Conservation (phyloP, 2,113 vertebrate species). For the Meles meles region DNA sequence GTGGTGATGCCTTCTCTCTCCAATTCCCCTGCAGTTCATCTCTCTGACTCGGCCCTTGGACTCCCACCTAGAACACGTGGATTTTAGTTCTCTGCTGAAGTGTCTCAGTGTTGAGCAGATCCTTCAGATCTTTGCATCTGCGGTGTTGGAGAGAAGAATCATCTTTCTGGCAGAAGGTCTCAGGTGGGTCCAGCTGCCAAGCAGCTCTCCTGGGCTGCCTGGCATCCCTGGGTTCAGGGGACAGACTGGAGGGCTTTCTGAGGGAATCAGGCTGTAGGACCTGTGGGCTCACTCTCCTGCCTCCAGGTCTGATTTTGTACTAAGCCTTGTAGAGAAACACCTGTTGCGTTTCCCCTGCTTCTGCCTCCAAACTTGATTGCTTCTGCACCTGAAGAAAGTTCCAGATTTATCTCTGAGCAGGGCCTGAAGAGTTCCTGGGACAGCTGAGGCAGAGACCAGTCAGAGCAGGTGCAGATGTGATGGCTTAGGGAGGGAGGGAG, state of each 20-base stretch:
- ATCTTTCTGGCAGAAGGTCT: constrained; percentile 94
- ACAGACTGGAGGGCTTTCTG: not conserved
- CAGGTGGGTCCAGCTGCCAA: constrained; percentile 80
- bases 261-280: not conserved
- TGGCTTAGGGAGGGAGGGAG: not conserved
- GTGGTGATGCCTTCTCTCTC: not conserved
- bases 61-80: constrained; percentile 94
- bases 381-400: not conserved
- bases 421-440: not conserved
- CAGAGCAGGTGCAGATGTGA: not conserved
- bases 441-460: not conserved
- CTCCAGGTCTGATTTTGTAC: not conserved
- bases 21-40: constrained; percentile 86
- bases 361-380: not conserved
- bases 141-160: constrained; percentile 91
- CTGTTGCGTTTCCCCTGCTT: not conserved
- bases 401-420: not conserved
- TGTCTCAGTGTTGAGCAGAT: constrained; percentile 88
- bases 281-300: not conserved
- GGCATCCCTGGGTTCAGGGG: not conserved
- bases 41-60: constrained; percentile 92
- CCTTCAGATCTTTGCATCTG: constrained; percentile 90
- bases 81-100: constrained; percentile 88
- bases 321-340: not conserved
- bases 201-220: not conserved